Conservation (phyloP, 2,797 vertebrate genomes). For the Lepus townsendii region DNA sequence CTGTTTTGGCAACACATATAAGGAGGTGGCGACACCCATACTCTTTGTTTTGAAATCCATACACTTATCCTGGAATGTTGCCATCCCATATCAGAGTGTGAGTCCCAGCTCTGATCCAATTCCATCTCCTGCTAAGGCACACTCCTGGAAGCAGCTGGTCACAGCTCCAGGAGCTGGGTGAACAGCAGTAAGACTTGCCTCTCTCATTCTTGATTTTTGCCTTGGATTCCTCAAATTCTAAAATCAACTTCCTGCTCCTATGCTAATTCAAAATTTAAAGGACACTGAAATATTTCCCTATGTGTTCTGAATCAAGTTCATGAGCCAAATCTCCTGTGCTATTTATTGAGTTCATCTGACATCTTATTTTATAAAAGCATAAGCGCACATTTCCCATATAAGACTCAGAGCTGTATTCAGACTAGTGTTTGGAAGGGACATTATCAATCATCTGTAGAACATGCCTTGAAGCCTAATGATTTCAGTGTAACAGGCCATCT, state of each 20-base stretch:
- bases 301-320: background rate
- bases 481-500: background rate
- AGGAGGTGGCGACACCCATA: accelerated
- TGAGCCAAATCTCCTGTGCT: constrained; percentile 28
- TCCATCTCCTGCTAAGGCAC: too few species aligned
- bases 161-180: too few species aligned
- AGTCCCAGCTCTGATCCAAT: too few species aligned
- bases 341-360: background rate
- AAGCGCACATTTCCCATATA: background rate
- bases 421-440: background rate
- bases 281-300: background rate
- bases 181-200: background rate
- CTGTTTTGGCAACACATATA: accelerated
- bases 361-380: background rate
- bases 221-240: constrained; percentile 3
- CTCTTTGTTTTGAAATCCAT: background rate
- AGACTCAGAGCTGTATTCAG: background rate
- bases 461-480: background rate
- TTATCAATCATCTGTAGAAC: constrained; percentile 12
- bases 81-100: too few species aligned
- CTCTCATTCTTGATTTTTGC: background rate
- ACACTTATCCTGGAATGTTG: too few species aligned
- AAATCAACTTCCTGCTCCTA: background rate
- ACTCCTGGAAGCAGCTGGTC: too few species aligned
- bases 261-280: constrained; percentile 38